Evolutionary conservation across 2,113 vertebrate species (phyloP).

Genomic region (Calyptomena viridis): DNA sequence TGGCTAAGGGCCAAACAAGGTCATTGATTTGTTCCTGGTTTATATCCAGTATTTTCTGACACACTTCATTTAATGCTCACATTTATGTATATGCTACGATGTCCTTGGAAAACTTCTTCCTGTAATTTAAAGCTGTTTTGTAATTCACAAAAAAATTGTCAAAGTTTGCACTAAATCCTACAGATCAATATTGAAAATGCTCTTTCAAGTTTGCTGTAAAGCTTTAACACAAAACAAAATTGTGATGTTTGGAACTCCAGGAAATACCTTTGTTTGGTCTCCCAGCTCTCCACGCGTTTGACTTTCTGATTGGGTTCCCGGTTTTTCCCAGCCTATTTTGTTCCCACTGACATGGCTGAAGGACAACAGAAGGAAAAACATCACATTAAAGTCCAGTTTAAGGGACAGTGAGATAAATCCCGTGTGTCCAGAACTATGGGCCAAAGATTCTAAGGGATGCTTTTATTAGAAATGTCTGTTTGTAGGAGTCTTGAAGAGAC

Average conservation of each 20-base stretch:
- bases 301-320: slow-evolving; percentile 78
- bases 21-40: neutral
- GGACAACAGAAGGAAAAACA: slow-evolving; percentile 26
- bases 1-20: neutral
- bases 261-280: slow-evolving; percentile 87
- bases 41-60: neutral
- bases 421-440: neutral
- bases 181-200: neutral
- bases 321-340: slow-evolving; percentile 86
- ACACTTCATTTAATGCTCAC: neutral
- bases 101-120: neutral
- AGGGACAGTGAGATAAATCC: neutral
- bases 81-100: neutral
- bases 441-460: neutral
- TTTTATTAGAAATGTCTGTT: neutral
- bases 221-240: neutral
- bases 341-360: slow-evolving; percentile 86
- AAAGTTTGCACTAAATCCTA: neutral
- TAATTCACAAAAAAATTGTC: neutral
- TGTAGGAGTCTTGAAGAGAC: neutral
- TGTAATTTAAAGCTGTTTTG: neutral
- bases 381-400: neutral
- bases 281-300: slow-evolving; percentile 75
- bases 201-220: neutral
- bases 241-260: neutral